These are phyloP conservation scores for Phalacrocorax pelagicus DNA, from an alignment of 2,113 vertebrate genomes.

Conservation along the genomic window DNA sequence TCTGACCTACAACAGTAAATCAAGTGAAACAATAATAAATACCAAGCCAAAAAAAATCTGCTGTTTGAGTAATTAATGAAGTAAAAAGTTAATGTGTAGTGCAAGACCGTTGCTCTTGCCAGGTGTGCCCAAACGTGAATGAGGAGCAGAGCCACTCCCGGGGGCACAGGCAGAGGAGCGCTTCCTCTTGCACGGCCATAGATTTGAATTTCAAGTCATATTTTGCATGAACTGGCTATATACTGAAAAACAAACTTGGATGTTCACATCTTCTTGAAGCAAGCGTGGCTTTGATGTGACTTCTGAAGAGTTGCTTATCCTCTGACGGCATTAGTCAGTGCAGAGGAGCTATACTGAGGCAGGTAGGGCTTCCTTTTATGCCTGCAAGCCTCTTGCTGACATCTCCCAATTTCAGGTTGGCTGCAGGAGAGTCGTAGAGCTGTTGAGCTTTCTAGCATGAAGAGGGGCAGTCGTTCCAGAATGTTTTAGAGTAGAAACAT, in stretches of 20 bases:
- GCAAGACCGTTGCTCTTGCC: not conserved
- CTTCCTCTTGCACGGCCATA: not conserved
- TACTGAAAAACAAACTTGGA: not conserved
- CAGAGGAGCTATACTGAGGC: not conserved
- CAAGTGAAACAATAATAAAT: not conserved
- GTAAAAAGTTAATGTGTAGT: not conserved
- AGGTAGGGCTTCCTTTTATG: not conserved
- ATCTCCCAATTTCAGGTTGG: not conserved
- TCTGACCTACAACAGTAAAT: not conserved
- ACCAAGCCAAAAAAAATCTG: not conserved
- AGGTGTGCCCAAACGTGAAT: not conserved
- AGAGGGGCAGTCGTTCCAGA: not conserved
- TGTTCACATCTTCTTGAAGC: not conserved
- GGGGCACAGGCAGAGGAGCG: not conserved
- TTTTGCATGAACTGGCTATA: conserved; percentile 5
- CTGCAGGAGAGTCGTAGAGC: not conserved
- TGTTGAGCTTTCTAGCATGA: not conserved
- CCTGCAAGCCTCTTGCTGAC: not conserved
- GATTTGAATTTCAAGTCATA: not conserved
- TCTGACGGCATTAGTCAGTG: not conserved
- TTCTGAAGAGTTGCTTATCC: not conserved
- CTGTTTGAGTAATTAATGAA: not conserved
- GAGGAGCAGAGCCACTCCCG: not conserved
- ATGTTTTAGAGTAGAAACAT: not conserved
- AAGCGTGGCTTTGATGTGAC: not conserved